These are phyloP conservation scores for Erpornis zantholeuca DNA, from an alignment of 2,113 vertebrate species.

Conservation along the genomic window DNA sequence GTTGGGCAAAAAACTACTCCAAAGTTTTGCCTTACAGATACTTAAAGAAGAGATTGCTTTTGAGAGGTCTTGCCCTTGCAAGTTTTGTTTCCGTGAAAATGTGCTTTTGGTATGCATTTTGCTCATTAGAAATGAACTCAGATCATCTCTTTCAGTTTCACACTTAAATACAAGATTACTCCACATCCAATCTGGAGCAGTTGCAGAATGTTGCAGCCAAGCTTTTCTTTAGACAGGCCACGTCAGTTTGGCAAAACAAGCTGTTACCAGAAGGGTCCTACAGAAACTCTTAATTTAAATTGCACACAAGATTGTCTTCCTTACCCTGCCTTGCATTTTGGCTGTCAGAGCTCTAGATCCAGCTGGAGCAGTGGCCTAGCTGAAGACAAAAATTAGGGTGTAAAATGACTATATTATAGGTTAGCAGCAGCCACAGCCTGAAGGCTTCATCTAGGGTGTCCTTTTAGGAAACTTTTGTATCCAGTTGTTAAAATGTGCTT, in stretches of 20 bases:
- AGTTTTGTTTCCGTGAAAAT: neutral
- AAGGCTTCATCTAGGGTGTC: neutral
- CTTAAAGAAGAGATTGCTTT: neutral
- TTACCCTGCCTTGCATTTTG: neutral
- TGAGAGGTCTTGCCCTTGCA: neutral
- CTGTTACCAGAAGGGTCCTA: neutral
- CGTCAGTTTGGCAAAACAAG: fast-evolving
- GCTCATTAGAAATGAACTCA: neutral
- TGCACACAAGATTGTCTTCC: neutral
- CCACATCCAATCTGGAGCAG: neutral
- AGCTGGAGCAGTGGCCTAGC: neutral
- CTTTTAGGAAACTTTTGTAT: neutral
- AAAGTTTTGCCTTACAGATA: neutral
- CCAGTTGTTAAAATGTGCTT: neutral
- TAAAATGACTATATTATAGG: neutral
- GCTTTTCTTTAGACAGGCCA: neutral
- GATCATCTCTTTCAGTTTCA: neutral
- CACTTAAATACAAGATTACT: neutral
- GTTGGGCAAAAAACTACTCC: neutral
- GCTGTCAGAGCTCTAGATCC: neutral
- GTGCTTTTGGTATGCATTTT: neutral
- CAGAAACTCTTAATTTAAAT: neutral
- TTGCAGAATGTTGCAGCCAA: neutral
- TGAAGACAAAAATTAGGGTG: neutral
- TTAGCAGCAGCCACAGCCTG: neutral